A percentile compares a stretch with the other conserved stretches of the same genome.
These are phyloP conservation scores for Peromyscus leucopus DNA, from an alignment of 2,113 vertebrate genomes.

Conservation along the genomic window DNA sequence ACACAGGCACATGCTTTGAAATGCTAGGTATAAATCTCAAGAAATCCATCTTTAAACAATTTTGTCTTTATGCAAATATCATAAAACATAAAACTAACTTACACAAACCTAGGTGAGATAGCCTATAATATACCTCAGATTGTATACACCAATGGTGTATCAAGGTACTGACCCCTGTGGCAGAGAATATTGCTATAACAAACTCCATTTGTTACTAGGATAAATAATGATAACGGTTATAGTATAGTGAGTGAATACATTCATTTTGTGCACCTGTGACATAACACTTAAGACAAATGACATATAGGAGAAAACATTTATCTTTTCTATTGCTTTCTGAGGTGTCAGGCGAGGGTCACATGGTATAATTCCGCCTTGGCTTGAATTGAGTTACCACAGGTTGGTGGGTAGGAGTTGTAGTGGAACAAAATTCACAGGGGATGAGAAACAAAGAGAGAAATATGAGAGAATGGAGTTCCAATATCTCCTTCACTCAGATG, in stretches of 20 bases:
- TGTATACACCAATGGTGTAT: background rate
- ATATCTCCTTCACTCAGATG: too few species aligned
- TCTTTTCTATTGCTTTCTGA: background rate
- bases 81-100: background rate
- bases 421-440: background rate
- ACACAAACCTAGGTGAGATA: background rate
- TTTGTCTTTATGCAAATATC: background rate
- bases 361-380: background rate
- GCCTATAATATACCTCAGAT: background rate
- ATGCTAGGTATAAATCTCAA: background rate
- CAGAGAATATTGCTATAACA: background rate
- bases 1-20: background rate
- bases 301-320: background rate
- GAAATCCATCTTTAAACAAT: background rate
- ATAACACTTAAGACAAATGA: background rate
- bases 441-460: background rate
- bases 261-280: background rate
- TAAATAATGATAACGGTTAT: background rate
- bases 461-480: too few species aligned
- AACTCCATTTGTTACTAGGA: background rate
- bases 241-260: background rate
- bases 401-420: accelerated
- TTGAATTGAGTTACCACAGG: too few species aligned
- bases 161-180: background rate
- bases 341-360: background rate